These are phyloP conservation scores for Acanthosepion pharaonis DNA, from an alignment of 2,888 invertebrate species.

Conservation along the genomic window DNA sequence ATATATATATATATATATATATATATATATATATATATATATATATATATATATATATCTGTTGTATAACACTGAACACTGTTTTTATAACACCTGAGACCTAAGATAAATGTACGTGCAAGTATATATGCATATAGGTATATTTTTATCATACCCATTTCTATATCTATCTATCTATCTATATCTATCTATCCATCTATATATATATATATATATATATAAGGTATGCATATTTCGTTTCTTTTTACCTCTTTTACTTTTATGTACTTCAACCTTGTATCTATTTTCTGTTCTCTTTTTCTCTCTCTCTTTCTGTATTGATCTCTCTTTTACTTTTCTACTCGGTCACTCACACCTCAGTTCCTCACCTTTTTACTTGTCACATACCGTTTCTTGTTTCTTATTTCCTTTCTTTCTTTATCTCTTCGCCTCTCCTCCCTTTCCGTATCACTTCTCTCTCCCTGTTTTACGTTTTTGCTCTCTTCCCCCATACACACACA, in stretches of 20 bases:
- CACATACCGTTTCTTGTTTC: not conserved
- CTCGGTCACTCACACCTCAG: not conserved
- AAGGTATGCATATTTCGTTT: not conserved
- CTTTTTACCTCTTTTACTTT: no score
- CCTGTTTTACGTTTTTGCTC: not conserved
- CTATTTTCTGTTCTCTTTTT: not conserved
- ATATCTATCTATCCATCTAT: not conserved
- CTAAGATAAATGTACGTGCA: no score
- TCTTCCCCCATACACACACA: not conserved
- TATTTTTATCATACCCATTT: not conserved
- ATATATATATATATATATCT: no score
- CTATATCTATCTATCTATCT: not conserved
- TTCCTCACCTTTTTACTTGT: not conserved
- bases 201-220: not conserved
- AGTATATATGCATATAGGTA: no score
- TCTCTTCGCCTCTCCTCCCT: not conserved
- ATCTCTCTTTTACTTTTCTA: not conserved
- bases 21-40: no score
- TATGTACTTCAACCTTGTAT: no score
- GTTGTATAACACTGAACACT: no score
- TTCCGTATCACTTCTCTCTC: not conserved
- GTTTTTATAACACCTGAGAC: no score
- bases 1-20: no score
- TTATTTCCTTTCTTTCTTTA: not conserved
- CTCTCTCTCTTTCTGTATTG: not conserved